Conservation (phyloP, 2,888 invertebrate species). For the Phasia obesa region DNA sequence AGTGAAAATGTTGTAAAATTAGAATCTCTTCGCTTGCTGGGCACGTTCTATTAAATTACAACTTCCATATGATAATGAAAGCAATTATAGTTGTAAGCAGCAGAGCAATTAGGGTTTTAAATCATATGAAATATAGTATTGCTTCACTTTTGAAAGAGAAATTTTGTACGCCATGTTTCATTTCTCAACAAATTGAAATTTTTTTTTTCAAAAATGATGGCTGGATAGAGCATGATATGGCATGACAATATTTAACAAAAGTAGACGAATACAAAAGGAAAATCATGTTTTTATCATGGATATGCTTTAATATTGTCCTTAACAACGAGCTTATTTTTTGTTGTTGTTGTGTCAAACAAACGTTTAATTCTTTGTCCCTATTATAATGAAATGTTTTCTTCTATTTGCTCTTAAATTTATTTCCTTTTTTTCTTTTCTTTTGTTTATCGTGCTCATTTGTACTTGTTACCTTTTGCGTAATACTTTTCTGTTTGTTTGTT, state of each 20-base stretch:
- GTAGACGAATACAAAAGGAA: slow-evolving; percentile 18
- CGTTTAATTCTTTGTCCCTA: slow-evolving; percentile 30
- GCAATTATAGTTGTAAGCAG: too few relatives aligned
- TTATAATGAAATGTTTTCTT: slow-evolving; percentile 40
- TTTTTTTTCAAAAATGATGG: slow-evolving; percentile 62
- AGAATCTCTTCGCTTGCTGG: too few relatives aligned
- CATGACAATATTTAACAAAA: slow-evolving; percentile 35
- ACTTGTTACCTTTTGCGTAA: slow-evolving; percentile 19
- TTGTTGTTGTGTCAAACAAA: slow-evolving; percentile 5
- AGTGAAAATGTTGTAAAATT: too few relatives aligned
- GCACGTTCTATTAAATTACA: too few relatives aligned
- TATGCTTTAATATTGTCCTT: slow-evolving; percentile 36
- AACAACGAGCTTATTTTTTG: slow-evolving; percentile 8
- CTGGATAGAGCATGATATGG: slow-evolving; percentile 41
- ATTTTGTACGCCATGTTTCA: not conserved
- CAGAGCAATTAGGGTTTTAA: too few relatives aligned
- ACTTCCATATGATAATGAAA: too few relatives aligned
- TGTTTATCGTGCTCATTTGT: slow-evolving; percentile 28
- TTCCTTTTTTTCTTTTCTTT: too few relatives aligned
- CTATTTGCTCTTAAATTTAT: slow-evolving; percentile 43
- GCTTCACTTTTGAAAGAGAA: not conserved
- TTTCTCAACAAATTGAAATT: too few relatives aligned
- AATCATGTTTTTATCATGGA: slow-evolving; percentile 48
- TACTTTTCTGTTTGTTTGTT: slow-evolving; percentile 16
- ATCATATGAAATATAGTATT: too few relatives aligned